A percentile compares a stretch with the other conserved stretches of the same genome.
phyloP scores from a whole-genome alignment of 2,888 invertebrate species.

The Myopa tessellatipennis region DNA sequence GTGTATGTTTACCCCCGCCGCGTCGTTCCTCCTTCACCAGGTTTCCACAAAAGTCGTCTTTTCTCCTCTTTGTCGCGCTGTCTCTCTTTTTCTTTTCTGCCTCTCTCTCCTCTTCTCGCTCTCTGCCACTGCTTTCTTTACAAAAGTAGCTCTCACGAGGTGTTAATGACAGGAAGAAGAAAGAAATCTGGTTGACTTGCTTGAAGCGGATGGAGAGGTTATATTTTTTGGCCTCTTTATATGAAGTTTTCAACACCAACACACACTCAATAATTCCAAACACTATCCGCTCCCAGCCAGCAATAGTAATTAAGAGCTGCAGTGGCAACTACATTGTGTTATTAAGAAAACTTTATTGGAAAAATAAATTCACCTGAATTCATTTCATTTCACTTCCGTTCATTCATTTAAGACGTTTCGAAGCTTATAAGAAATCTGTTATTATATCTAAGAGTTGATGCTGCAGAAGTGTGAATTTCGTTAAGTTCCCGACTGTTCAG shows the following conservation, averaged over 20 bases:
- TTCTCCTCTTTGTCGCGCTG: background rate
- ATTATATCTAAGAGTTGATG: too few relatives aligned
- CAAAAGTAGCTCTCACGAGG: background rate
- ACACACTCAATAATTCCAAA: background rate
- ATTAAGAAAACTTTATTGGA: too few relatives aligned
- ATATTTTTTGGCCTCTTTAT: conserved; percentile 18
- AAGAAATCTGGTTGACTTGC: conserved; percentile 3
- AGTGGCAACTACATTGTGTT: background rate
- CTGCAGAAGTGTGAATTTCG: too few relatives aligned
- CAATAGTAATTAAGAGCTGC: conserved; percentile 7
- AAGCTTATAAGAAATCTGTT: too few relatives aligned
- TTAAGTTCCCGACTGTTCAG: too few relatives aligned
- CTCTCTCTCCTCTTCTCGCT: background rate
- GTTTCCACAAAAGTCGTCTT: background rate
- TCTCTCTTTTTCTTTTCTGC: too few relatives aligned
- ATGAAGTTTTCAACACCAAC: background rate
- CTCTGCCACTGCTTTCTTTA: background rate
- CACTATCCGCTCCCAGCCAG: background rate
- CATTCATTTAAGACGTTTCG: too few relatives aligned
- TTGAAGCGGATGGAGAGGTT: conserved; percentile 27
- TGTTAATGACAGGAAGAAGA: background rate
- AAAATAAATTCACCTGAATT: too few relatives aligned
- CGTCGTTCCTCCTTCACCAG: background rate
- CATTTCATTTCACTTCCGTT: too few relatives aligned
- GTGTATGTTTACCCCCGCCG: background rate